A percentile compares a stretch with the other conserved stretches of the same genome.
Evolutionary conservation across 2,113 vertebrate genomes (phyloP).

Genomic region (Pheucticus melanocephalus): DNA sequence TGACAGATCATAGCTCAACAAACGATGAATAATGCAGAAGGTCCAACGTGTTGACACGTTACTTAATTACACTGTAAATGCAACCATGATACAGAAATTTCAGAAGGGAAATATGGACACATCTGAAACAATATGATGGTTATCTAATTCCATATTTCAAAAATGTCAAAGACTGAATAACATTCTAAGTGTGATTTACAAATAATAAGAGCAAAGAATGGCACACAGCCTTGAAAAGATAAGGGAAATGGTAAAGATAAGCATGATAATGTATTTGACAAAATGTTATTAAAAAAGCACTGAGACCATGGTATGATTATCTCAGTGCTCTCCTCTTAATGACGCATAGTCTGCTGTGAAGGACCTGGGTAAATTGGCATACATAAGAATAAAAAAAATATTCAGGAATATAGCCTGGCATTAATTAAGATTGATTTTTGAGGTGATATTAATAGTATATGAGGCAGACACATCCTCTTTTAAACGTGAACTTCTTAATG

Average conservation of each 20-base stretch:
- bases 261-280: neutral
- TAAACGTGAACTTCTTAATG: neutral
- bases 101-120: neutral
- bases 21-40: constrained; percentile 4
- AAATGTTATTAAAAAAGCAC: neutral
- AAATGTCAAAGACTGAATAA: neutral
- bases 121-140: neutral
- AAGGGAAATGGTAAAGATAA: neutral
- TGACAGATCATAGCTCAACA: neutral
- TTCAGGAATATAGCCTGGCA: neutral
- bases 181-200: neutral
- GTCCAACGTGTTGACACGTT: neutral
- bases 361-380: neutral
- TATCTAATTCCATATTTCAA: neutral
- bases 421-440: neutral
- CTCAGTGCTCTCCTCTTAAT: neutral
- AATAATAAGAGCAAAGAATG: neutral
- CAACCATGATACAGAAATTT: neutral
- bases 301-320: neutral
- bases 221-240: neutral
- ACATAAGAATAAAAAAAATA: neutral
- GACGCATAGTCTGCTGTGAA: neutral
- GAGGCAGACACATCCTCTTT: neutral
- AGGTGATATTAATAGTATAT: neutral
- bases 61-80: neutral